Evolutionary conservation across 2,797 vertebrate genomes (phyloP).

Genomic region (Chaenodraco wilsoni): DNA sequence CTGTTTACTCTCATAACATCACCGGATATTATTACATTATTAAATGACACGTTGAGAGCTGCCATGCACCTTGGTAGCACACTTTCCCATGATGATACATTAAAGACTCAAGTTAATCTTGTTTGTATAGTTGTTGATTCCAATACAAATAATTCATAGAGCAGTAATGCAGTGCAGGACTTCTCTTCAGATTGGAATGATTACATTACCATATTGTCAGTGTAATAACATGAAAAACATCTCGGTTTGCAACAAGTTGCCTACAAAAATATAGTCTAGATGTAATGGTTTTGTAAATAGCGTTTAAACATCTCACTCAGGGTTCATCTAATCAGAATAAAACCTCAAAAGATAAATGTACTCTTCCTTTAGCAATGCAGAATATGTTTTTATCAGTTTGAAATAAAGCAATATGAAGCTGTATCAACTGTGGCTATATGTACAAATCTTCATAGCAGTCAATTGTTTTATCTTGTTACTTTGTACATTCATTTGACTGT

Average conservation of each 20-base stretch:
- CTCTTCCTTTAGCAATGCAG: background rate
- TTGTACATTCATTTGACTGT: background rate
- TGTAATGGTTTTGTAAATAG: background rate
- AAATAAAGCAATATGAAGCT: slow-evolving; percentile 7
- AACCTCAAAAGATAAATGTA: background rate
- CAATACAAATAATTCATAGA: slow-evolving; percentile 29
- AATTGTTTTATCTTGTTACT: background rate
- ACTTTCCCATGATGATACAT: slow-evolving; percentile 4
- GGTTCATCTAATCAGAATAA: background rate
- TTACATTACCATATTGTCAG: slow-evolving; percentile 12
- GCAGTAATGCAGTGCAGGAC: slow-evolving; percentile 8
- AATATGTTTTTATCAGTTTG: slow-evolving; percentile 6
- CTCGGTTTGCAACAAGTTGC: background rate
- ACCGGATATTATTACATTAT: background rate
- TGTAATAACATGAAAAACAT: background rate
- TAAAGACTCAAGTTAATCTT: slow-evolving; percentile 5
- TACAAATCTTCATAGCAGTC: background rate
- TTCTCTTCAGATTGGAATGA: slow-evolving; percentile 4
- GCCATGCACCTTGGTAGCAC: background rate
- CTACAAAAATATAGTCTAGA: background rate
- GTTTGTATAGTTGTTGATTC: slow-evolving; percentile 4
- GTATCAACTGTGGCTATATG: background rate
- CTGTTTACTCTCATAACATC: background rate
- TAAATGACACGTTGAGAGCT: background rate
- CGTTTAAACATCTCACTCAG: background rate